A percentile compares a stretch with the other conserved stretches of the same genome.
Evolutionary conservation across 2,113 vertebrate genomes (phyloP).

Genomic region (Maccullochella peelii): DNA sequence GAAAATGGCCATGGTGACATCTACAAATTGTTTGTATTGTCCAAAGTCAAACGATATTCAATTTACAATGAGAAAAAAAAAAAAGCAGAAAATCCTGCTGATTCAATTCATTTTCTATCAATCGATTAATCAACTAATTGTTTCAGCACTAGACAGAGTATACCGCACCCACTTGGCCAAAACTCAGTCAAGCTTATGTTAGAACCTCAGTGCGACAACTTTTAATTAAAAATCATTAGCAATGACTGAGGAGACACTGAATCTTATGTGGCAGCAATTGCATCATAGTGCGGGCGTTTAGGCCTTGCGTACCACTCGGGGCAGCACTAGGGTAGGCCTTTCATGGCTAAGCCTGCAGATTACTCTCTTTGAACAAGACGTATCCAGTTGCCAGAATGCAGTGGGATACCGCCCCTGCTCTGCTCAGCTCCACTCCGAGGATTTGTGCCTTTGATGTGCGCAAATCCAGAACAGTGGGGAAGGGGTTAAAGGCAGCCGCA

Average conservation of each 20-base stretch:
- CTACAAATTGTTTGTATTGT: neutral
- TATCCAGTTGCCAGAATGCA: conserved; percentile 63
- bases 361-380: conserved; percentile 76
- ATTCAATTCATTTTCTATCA: neutral
- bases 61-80: neutral
- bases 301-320: conserved; percentile 47
- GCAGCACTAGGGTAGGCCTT: conserved; percentile 65
- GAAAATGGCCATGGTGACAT: neutral
- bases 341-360: conserved; percentile 80
- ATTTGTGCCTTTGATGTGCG: conserved; percentile 81
- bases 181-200: no score
- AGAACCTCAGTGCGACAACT: conserved; percentile 17
- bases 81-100: neutral
- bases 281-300: conserved; percentile 64
- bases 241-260: conserved; percentile 31
- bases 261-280: conserved; percentile 58
- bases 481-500: conserved; percentile 71
- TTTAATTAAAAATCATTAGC: conserved; percentile 55
- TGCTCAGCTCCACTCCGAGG: conserved; percentile 44
- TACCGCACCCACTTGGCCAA: no score
- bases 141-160: neutral
- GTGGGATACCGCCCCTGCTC: conserved; percentile 56
- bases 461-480: conserved; percentile 73
- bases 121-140: neutral
- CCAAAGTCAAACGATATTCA: neutral